Evolutionary conservation across 2,797 vertebrate genomes (phyloP), one percentile per base, ranked within the genome.

Genomic region (Platalea minor): DNA sequence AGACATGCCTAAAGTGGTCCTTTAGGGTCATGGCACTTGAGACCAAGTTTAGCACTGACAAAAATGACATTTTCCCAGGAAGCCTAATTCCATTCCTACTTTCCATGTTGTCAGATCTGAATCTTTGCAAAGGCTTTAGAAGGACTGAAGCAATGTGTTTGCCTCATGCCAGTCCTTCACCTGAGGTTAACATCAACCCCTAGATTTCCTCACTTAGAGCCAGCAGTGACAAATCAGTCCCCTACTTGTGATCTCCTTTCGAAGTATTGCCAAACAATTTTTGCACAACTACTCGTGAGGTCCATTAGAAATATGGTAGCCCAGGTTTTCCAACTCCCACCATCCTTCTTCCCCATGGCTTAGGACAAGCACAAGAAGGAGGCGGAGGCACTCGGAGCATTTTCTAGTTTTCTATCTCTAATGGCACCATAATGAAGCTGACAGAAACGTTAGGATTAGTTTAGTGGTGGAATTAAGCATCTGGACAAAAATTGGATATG

Each of bases 401-500:
- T 96, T 96, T 84, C 77, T 87, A 85, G 60, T 96, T 85, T 50
- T 81, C 81, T 64, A 6, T 88, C 67, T 86, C 67, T 80, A 86
- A 78, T 92, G 73, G 57, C 64, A 63, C 63, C 35, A 48, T 91
- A 97, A 83, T 70, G 69, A 96, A 93, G 54, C 68, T 95, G 92
- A 96, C 91, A 95, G 85, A 92, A 78, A 54, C 1, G 17, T 79
- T 86, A 89, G 63, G 79, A 97, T 97, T 94, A 97, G 91, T 81
- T 96, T 93, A 93, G 59, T 39, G 63, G 79, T 67, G 84, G 94
- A 97, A 95, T 95, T 93, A 96, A 87, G 95, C 95, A 97, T 97
- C 91, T 97, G 96, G 94, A 90, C 88, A 95, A 95, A 97, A 95
- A 96, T 94, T 95, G 94, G 92, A 97, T 96, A 97, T 91, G 88